Conservation (phyloP, 64 coral and sea anemone genomes). For the Montipora efflorescens region DNA sequence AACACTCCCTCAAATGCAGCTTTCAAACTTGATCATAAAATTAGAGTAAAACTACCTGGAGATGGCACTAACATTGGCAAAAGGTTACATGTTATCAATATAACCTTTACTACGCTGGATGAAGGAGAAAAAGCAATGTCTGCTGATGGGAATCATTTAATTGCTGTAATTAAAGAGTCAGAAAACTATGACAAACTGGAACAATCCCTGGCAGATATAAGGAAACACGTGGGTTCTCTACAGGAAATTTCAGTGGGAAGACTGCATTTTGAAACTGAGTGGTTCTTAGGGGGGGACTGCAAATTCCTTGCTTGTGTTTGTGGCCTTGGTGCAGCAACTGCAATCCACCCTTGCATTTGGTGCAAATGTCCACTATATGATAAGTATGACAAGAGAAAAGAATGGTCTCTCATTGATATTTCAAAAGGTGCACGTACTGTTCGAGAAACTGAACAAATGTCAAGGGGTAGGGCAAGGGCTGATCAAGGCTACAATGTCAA, state of each 20-base stretch:
- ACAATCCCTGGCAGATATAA: neutral
- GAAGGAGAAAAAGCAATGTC: neutral
- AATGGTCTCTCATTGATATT: neutral
- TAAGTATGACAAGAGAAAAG: neutral
- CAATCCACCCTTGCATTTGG: slow-evolving; percentile 25
- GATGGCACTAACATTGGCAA: slow-evolving; percentile 1
- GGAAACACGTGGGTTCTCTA: too few relatives aligned
- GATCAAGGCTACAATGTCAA: too few relatives aligned
- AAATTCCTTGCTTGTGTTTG: neutral
- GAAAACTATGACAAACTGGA: too few relatives aligned
- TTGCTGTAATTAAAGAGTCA: neutral
- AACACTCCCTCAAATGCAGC: too few relatives aligned
- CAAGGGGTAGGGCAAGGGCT: neutral
- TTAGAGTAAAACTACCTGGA: neutral
- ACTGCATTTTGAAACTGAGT: slow-evolving; percentile 9
- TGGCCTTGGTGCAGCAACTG: slow-evolving; percentile 13
- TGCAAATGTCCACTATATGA: neutral
- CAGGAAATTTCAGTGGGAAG: too few relatives aligned
- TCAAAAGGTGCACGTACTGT: too few relatives aligned
- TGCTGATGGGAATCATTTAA: slow-evolving; percentile 2
- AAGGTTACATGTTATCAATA: neutral
- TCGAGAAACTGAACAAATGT: too few relatives aligned
- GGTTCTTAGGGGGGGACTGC: slow-evolving; percentile 5
- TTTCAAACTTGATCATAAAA: neutral
- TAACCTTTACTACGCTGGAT: neutral